These are phyloP conservation scores for Cyphomyrus discorhynchus DNA, from an alignment of 2,113 vertebrate species.

Conservation along the genomic window DNA sequence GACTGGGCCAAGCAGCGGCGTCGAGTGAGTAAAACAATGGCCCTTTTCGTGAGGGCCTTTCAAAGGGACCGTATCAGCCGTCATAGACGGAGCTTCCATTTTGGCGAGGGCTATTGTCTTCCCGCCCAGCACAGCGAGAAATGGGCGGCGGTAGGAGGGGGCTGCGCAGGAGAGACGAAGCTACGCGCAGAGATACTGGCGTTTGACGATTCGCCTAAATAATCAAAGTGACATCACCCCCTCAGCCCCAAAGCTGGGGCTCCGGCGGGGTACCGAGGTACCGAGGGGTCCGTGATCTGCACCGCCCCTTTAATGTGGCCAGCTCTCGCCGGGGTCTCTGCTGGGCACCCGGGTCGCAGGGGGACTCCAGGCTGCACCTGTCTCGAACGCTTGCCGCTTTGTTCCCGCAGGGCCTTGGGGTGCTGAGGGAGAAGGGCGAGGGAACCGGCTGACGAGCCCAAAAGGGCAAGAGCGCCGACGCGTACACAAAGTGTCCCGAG, in stretches of 20 bases:
- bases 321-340: background rate
- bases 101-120: slow-evolving; percentile 2
- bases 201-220: slow-evolving; percentile 46
- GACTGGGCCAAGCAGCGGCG: background rate
- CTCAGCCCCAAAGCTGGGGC: slow-evolving; percentile 27
- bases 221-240: slow-evolving; percentile 48
- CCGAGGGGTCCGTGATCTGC: background rate
- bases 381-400: too few species aligned
- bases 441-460: background rate
- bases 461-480: background rate
- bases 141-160: background rate
- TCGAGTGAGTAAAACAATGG: background rate
- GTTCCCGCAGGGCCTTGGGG: background rate
- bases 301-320: background rate
- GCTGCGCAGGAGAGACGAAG: slow-evolving; percentile 34
- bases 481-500: background rate
- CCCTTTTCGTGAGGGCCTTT: background rate
- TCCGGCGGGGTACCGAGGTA: background rate
- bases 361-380: background rate
- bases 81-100: background rate
- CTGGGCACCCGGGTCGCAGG: background rate
- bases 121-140: slow-evolving; percentile 7
- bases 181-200: slow-evolving; percentile 41
- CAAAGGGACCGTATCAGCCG: background rate
- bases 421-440: background rate